A percentile compares a stretch with the other conserved stretches of the same genome.
Evolutionary conservation across 2,888 invertebrate genomes (phyloP).

Genomic region (Cheilosia pagana): DNA sequence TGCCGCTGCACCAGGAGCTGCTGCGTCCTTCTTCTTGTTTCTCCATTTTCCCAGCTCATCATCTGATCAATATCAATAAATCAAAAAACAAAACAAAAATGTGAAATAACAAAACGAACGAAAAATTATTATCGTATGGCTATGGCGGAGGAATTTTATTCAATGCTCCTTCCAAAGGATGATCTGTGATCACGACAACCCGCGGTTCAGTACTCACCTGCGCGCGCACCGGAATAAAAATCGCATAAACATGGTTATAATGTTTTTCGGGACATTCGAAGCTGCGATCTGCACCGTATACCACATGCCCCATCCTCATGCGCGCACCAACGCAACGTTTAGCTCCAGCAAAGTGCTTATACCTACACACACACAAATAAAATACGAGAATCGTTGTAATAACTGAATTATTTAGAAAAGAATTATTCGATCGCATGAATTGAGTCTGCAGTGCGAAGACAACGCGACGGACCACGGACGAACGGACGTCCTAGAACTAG

Average conservation of each 20-base stretch:
- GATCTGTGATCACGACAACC: conserved; percentile 71
- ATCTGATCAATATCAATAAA: conserved; percentile 73
- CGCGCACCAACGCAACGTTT: conserved; percentile 4
- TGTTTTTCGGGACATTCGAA: conserved; percentile 59
- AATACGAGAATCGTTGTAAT: conserved; percentile 61
- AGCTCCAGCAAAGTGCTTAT: too few relatives aligned
- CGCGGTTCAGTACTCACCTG: conserved; percentile 36
- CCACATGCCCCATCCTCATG: not conserved
- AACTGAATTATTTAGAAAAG: conserved; percentile 74
- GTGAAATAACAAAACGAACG: not conserved
- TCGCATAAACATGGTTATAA: conserved; percentile 38
- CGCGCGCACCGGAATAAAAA: conserved; percentile 49
- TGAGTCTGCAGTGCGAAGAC: conserved; percentile 30
- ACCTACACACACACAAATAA: not conserved
- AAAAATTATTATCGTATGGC: conserved; percentile 44
- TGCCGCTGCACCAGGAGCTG: conserved; percentile 15
- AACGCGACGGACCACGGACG: not conserved
- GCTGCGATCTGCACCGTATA: not conserved
- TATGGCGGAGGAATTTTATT: conserved; percentile 38
- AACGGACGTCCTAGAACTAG: conserved; percentile 49
- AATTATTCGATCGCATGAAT: conserved; percentile 50
- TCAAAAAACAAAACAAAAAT: conserved; percentile 38
- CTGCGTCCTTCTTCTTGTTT: not conserved
- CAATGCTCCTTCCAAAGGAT: conserved; percentile 48
- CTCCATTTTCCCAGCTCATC: conserved; percentile 50